phyloP scores from a whole-genome alignment of 2,113 vertebrate species.

The Channa argus region DNA sequence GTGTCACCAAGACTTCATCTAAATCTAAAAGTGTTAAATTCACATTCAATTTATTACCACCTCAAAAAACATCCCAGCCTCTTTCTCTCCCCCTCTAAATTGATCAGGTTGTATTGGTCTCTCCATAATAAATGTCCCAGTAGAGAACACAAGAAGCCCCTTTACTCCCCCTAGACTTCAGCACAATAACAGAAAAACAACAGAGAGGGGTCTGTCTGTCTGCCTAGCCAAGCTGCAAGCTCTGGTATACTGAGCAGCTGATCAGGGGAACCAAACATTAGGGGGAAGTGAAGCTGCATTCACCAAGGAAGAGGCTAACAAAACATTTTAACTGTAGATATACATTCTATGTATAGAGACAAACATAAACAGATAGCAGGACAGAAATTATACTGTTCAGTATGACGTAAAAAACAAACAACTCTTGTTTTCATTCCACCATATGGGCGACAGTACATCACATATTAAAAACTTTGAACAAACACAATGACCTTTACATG shows the following conservation, averaged over 20 bases:
- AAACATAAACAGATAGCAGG: not conserved
- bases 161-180: conserved; percentile 74
- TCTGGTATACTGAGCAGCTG: conserved; percentile 77
- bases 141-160: conserved; percentile 79
- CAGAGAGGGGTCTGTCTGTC: conserved; percentile 81
- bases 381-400: not conserved
- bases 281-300: conserved; percentile 70
- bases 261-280: conserved; percentile 77
- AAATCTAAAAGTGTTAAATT: conserved; percentile 38
- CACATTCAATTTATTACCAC: conserved; percentile 19
- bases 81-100: conserved; percentile 73
- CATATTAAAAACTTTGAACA: conserved; percentile 34
- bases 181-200: conserved; percentile 81
- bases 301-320: conserved; percentile 43
- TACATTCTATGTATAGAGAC: conserved; percentile 18
- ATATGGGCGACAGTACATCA: conserved; percentile 13
- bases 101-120: conserved; percentile 81
- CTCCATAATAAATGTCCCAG: conserved; percentile 76
- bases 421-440: not conserved
- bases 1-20: not conserved
- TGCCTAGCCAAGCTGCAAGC: conserved; percentile 66
- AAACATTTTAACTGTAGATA: conserved; percentile 41
- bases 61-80: conserved; percentile 61
- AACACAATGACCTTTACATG: conserved; percentile 55
- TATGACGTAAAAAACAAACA: conserved; percentile 19